Conservation (phyloP, 2,113 vertebrate species). For the Regulus satrapa region DNA sequence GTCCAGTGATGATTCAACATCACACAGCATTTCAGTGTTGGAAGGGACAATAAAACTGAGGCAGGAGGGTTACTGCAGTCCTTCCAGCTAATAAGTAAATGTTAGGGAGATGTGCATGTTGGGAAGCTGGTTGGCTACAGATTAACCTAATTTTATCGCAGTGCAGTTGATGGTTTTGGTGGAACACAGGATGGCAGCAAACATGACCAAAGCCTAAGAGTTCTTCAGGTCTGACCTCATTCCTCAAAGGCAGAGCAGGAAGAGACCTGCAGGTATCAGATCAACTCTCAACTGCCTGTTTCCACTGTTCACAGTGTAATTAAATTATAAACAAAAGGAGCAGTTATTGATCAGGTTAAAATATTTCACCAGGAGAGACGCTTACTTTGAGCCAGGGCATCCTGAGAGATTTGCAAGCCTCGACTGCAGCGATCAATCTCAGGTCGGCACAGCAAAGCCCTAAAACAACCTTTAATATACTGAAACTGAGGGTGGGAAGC, state of each 20-base stretch:
- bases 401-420: not conserved
- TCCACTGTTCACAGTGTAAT: not conserved
- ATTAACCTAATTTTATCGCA: not conserved
- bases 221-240: not conserved
- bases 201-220: accelerated
- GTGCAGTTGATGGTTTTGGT: not conserved
- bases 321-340: not conserved
- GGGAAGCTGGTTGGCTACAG: not conserved
- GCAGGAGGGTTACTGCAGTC: not conserved
- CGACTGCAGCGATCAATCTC: not conserved
- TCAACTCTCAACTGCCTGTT: not conserved
- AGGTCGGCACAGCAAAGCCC: not conserved
- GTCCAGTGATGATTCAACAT: not conserved
- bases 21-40: not conserved
- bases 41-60: not conserved
- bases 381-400: not conserved
- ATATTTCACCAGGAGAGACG: not conserved
- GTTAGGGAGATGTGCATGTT: accelerated
- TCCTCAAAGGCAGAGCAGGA: not conserved
- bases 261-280: not conserved
- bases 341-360: slow-evolving; percentile 12
- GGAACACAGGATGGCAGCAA: not conserved
- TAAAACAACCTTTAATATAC: not conserved
- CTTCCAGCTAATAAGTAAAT: not conserved
- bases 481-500: accelerated